phyloP scores from a whole-genome alignment of 1,140 invertebrate genomes.

The Drosophila tani region DNA sequence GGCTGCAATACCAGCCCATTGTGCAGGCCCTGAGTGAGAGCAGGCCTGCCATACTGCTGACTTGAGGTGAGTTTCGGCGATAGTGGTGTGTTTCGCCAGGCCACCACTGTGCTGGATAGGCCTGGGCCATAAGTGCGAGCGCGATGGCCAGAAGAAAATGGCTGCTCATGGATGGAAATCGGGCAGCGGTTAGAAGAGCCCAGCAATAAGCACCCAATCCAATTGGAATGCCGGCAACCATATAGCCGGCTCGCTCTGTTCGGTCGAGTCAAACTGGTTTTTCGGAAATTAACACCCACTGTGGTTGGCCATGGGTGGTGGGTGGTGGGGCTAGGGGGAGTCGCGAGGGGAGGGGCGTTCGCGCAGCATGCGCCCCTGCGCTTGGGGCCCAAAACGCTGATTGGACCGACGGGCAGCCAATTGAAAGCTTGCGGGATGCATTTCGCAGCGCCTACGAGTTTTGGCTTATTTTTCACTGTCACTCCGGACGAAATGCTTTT shows the following conservation, averaged over 20 bases:
- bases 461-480: constrained; percentile 42
- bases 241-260: constrained; percentile 25
- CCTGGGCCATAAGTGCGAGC: constrained; percentile 30
- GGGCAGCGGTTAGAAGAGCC: constrained; percentile 24
- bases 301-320: constrained; percentile 34
- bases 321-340: constrained; percentile 47
- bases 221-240: constrained; percentile 48
- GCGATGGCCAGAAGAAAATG: constrained; percentile 65
- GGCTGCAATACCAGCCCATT: not conserved
- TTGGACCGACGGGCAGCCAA: constrained; percentile 44
- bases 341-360: constrained; percentile 20
- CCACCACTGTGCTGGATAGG: constrained; percentile 33
- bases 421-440: constrained; percentile 50
- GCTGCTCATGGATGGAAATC: constrained; percentile 27
- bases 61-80: constrained; percentile 16
- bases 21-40: not conserved
- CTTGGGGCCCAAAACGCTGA: constrained; percentile 24
- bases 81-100: constrained; percentile 36
- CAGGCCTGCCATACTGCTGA: not conserved
- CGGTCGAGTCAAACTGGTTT: constrained; percentile 57
- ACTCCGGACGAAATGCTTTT: constrained; percentile 32
- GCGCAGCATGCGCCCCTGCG: constrained; percentile 44
- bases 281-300: constrained; percentile 53
- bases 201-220: constrained; percentile 43
- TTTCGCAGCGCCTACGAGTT: constrained; percentile 20